Percentiles rank a stretch among this genome's conserved stretches.
Conservation (phyloP, 2,797 vertebrate genomes). For the Sciurus vulgaris region DNA sequence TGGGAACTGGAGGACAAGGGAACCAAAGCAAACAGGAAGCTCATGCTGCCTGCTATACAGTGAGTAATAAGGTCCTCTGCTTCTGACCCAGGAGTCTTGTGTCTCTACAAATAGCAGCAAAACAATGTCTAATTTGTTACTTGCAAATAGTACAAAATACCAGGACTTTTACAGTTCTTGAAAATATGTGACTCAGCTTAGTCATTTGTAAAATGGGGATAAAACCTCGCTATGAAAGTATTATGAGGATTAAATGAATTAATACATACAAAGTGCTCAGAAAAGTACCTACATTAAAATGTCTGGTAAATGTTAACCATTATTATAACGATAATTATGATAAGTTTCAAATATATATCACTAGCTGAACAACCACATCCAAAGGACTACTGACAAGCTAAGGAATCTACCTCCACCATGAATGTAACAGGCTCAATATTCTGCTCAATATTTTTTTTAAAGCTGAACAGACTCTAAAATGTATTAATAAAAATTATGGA, state of each 20-base stretch:
- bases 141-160: neutral
- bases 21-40: neutral
- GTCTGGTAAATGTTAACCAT: neutral
- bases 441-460: constrained; percentile 25
- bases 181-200: constrained; percentile 1
- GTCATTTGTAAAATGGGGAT: neutral
- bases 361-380: neutral
- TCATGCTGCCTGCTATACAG: neutral
- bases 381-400: constrained; percentile 24
- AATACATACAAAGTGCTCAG: neutral
- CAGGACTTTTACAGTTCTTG: neutral
- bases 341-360: constrained; percentile 5
- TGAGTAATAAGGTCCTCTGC: neutral
- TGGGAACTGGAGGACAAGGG: neutral
- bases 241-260: constrained; percentile 7
- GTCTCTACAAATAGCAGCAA: neutral
- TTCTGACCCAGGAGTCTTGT: neutral
- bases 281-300: neutral
- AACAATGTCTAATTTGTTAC: neutral
- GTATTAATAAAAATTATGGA: constrained; percentile 18
- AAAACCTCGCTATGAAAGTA: neutral
- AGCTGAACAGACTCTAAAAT: constrained; percentile 11
- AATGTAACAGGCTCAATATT: neutral
- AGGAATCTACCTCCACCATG: neutral
- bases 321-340: neutral